A percentile compares a stretch with the other conserved stretches of the same genome.
Conservation (phyloP, 2,113 vertebrate genomes). For the Crotalus tigris region DNA sequence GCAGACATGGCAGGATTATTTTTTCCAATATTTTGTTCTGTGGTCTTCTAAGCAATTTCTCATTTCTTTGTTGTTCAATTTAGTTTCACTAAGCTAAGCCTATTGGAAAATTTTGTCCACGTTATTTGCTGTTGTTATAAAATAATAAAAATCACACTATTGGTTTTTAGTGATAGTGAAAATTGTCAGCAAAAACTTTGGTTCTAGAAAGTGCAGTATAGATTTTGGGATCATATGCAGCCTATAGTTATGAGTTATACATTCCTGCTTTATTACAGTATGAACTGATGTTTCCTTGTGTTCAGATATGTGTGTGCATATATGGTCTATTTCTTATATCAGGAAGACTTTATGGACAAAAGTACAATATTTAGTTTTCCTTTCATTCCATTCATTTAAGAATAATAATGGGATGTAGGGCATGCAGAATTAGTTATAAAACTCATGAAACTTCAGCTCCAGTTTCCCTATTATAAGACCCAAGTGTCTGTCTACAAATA, state of each 20-base stretch:
- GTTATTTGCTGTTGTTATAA: not conserved
- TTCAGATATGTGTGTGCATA: not conserved
- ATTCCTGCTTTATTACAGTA: not conserved
- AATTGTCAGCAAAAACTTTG: not conserved
- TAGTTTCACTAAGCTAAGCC: not conserved
- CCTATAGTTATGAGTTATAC: not conserved
- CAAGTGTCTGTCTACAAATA: not conserved
- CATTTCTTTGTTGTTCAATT: not conserved
- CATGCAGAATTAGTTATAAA: not conserved
- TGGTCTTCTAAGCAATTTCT: not conserved
- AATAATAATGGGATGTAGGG: not conserved
- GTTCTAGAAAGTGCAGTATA: not conserved
- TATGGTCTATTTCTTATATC: not conserved
- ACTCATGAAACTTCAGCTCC: not conserved
- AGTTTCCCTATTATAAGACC: not conserved
- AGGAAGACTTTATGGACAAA: not conserved
- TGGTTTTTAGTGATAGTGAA: not conserved
- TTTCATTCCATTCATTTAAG: not conserved
- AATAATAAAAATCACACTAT: not conserved
- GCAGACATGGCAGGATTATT: not conserved
- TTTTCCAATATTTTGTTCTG: not conserved
- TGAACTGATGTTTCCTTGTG: not conserved
- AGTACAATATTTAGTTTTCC: not conserved
- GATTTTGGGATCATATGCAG: not conserved
- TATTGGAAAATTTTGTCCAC: not conserved